A percentile compares a stretch with the other conserved stretches of the same genome.
Conservation (phyloP, 2,888 invertebrate genomes). For the Drosophila barbarae region DNA sequence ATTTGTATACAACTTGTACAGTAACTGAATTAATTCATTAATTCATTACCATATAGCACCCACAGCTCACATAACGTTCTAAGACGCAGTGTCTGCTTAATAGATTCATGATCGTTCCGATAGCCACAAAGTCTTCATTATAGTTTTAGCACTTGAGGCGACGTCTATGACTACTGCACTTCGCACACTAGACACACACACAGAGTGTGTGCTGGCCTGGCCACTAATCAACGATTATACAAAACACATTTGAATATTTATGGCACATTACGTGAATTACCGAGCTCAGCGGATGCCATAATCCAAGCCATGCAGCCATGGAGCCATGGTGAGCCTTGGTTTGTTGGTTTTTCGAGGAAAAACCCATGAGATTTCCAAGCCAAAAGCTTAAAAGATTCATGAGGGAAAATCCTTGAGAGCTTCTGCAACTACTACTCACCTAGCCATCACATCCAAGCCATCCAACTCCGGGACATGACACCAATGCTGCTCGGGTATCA, state of each 20-base stretch:
- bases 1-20: slow-evolving; percentile 7
- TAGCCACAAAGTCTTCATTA: slow-evolving; percentile 36
- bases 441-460: slow-evolving; percentile 74
- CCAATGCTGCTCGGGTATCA: slow-evolving; percentile 91
- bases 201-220: slow-evolving; percentile 9
- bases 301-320: slow-evolving; percentile 11
- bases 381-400: neutral
- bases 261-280: slow-evolving; percentile 37
- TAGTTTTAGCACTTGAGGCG: slow-evolving; percentile 32
- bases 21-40: neutral
- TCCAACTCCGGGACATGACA: slow-evolving; percentile 88
- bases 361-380: slow-evolving; percentile 6
- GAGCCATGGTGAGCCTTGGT: slow-evolving; percentile 12
- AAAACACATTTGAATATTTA: slow-evolving; percentile 41
- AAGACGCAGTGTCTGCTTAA: slow-evolving; percentile 8
- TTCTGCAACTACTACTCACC: slow-evolving; percentile 81
- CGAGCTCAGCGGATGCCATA: slow-evolving; percentile 28
- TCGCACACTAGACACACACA: neutral
- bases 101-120: slow-evolving; percentile 24
- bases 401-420: slow-evolving; percentile 9
- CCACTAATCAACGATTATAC: slow-evolving; percentile 27
- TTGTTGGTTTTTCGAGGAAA: slow-evolving; percentile 4
- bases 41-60: slow-evolving; percentile 22
- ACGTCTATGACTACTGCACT: slow-evolving; percentile 29
- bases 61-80: slow-evolving; percentile 10